A percentile compares a stretch with the other conserved stretches of the same genome.
These are phyloP conservation scores for Toxotes jaculatrix DNA, from an alignment of 2,113 vertebrate genomes.

Conservation along the genomic window DNA sequence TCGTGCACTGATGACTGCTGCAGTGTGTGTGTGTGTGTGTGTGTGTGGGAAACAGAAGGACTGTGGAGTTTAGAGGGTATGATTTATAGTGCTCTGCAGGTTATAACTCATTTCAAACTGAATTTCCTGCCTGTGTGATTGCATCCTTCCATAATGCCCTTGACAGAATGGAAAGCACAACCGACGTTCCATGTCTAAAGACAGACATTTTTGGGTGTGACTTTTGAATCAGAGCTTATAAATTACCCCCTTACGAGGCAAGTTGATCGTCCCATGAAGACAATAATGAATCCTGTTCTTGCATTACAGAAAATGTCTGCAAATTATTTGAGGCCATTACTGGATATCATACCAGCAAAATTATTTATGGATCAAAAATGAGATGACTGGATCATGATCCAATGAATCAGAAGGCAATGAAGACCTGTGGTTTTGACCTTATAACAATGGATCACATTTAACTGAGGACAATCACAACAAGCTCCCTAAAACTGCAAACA, in stretches of 20 bases:
- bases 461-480: constrained; percentile 28
- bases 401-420: constrained; percentile 26
- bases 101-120: constrained; percentile 80
- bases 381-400: constrained; percentile 13
- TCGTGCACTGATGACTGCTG: constrained; percentile 29
- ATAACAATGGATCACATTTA: constrained; percentile 38
- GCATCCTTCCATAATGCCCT: constrained; percentile 78
- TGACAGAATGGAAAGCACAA: constrained; percentile 80
- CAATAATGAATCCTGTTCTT: constrained; percentile 50
- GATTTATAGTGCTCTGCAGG: constrained; percentile 77
- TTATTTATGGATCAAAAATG: constrained; percentile 64
- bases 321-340: constrained; percentile 51
- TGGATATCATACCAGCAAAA: constrained; percentile 43
- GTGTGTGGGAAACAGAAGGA: constrained; percentile 38
- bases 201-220: constrained; percentile 71
- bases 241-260: constrained; percentile 70
- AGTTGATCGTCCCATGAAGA: constrained; percentile 62
- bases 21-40: constrained; percentile 35
- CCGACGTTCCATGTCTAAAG: constrained; percentile 77
- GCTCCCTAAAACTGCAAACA: constrained; percentile 35
- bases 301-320: constrained; percentile 48
- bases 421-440: constrained; percentile 43
- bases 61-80: constrained; percentile 61
- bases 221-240: constrained; percentile 69
- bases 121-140: constrained; percentile 76